phyloP scores from a whole-genome alignment of 2,888 invertebrate genomes.

The Rugalucina vietnamica region DNA sequence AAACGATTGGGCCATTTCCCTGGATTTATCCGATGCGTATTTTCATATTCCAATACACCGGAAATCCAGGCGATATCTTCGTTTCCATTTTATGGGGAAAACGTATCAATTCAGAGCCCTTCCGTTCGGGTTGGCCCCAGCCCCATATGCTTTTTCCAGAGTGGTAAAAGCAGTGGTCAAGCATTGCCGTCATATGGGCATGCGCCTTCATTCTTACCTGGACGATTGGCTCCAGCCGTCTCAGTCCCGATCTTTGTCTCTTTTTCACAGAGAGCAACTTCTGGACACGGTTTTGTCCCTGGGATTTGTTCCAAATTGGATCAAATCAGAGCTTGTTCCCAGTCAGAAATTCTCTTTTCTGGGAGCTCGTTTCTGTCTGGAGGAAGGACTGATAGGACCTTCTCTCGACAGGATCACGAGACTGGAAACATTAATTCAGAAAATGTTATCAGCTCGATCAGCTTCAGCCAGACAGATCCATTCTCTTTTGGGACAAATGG shows the following conservation, averaged over 20 bases:
- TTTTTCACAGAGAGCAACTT: neutral
- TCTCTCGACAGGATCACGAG: neutral
- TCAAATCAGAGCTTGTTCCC: neutral
- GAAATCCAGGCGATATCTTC: neutral
- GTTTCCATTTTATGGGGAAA: neutral
- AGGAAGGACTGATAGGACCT: neutral
- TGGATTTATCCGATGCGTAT: neutral
- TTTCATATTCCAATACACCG: neutral
- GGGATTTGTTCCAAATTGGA: neutral
- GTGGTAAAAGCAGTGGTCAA: neutral
- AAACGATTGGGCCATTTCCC: neutral
- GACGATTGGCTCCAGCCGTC: neutral
- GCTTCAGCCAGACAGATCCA: neutral
- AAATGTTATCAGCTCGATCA: no score
- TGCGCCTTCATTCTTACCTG: neutral
- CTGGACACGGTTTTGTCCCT: neutral
- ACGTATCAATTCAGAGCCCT: neutral
- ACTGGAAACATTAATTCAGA: no score
- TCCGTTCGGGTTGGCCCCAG: neutral
- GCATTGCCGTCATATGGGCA: neutral
- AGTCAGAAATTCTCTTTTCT: neutral
- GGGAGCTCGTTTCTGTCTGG: neutral
- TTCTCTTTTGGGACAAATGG: neutral
- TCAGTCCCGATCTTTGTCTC: neutral
- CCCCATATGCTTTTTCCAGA: neutral